Evolutionary conservation across 2,888 invertebrate species (phyloP), one percentile per base, ranked within the genome.

Genomic region (Thelaira solivaga): DNA sequence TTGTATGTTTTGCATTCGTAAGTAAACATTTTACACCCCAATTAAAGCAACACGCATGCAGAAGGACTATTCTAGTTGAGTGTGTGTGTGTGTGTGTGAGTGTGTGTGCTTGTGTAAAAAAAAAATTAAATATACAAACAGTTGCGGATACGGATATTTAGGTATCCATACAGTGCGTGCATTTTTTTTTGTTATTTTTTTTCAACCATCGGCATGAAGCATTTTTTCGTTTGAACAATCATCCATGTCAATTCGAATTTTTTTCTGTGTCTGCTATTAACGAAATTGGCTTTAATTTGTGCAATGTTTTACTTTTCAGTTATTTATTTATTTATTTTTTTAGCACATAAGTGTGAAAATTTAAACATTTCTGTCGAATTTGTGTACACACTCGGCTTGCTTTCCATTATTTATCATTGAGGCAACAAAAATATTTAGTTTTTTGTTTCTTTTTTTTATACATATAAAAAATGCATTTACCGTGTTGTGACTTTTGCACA

Each of bases 311-410:
- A 67, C 22, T 69, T 61, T 34, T 72, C 45, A 53, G 53, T 64
- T 73, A 77, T 80, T 76, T 73, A n/a, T n/a, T n/a, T n/a, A n/a
- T 51, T 36, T 74, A 69, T 39, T 68, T 82, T 85, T 85, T 86
- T 86, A 86, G 85, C 86, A 77, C 82, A 82, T 86, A 85, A 86
- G 86, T 86, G 86, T 85, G 87, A 86, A 86, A 61, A 85, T 86
- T 82, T 80, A 49, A 79, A 31, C n/a, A 71, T 57, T 75, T 72
- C 62, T 67, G 36, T 67, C 53, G 65, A 76, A 79, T 67, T 79
- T 68, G 22, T 41, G 65, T n/a, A n/a, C n/a, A n/a, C n/a, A 74
- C 59, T 73, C 24, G 57, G 22, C 69, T 69, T 51, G 76, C 75
- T 76, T 76, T 79, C 36, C 71, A 64, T 68, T 72, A n/a, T n/a